phyloP scores from a whole-genome alignment of 2,113 vertebrate species.

The Crypturellus undulatus region DNA sequence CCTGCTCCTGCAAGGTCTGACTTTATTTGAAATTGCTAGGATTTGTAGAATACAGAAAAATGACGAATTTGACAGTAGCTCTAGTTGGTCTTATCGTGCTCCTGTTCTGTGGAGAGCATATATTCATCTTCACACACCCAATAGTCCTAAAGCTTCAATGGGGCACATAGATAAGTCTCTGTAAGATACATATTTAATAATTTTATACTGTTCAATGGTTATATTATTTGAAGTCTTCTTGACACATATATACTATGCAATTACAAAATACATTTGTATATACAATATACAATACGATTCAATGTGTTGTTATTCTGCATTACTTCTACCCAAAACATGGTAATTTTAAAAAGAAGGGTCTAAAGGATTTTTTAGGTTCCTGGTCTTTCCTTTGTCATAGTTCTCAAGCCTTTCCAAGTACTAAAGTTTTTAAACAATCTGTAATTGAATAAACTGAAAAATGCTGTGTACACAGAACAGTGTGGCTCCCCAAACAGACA shows the following conservation, averaged over 20 bases:
- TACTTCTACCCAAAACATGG: not conserved
- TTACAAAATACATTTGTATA: too few relatives aligned
- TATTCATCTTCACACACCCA: not conserved
- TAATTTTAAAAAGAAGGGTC: not conserved
- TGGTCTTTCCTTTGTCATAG: not conserved
- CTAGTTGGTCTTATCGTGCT: not conserved
- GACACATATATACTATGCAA: rapidly evolving
- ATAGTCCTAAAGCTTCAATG: not conserved
- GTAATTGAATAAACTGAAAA: not conserved
- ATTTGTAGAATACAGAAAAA: not conserved
- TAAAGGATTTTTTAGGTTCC: not conserved
- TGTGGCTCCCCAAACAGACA: not conserved
- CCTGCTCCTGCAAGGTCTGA: not conserved
- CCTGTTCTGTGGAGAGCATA: not conserved
- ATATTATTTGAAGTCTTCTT: not conserved
- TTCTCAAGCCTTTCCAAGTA: not conserved
- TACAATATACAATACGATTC: not conserved
- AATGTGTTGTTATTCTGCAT: not conserved
- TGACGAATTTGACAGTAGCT: not conserved
- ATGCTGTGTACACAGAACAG: not conserved
- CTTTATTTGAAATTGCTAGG: not conserved
- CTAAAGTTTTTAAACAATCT: not conserved
- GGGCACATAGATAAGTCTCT: not conserved
- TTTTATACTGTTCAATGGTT: not conserved
- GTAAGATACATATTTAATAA: not conserved